Evolutionary conservation across 2,797 vertebrate species (phyloP).

Genomic region (Enteromius argenteus): DNA sequence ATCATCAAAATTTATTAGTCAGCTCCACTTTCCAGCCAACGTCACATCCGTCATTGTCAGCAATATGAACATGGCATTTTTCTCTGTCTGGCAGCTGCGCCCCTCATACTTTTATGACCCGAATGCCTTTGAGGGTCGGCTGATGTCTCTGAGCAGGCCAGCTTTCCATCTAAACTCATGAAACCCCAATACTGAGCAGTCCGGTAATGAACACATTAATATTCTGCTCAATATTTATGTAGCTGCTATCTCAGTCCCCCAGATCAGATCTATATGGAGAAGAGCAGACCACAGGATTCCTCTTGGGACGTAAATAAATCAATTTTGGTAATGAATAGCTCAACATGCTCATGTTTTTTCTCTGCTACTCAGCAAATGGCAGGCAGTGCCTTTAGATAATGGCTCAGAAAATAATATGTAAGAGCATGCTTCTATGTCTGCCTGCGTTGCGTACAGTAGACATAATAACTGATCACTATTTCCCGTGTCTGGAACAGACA

Average conservation of each 20-base stretch:
- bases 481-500: slow-evolving; percentile 17
- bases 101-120: slow-evolving; percentile 26
- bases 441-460: slow-evolving; percentile 24
- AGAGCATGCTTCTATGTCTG: slow-evolving; percentile 44
- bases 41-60: slow-evolving; percentile 18
- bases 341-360: slow-evolving; percentile 55
- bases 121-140: slow-evolving; percentile 32
- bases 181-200: slow-evolving; percentile 48
- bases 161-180: slow-evolving; percentile 39
- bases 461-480: slow-evolving; percentile 34
- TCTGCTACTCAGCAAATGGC: slow-evolving; percentile 42
- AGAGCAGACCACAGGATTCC: slow-evolving; percentile 52
- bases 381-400: slow-evolving; percentile 53
- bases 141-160: slow-evolving; percentile 18
- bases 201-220: slow-evolving; percentile 66
- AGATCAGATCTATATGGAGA: slow-evolving; percentile 67
- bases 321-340: slow-evolving; percentile 71
- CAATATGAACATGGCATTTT: slow-evolving; percentile 9
- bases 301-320: slow-evolving; percentile 66
- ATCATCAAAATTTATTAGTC: slow-evolving; percentile 1
- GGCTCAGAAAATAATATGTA: slow-evolving; percentile 49
- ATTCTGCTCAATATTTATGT: slow-evolving; percentile 72
- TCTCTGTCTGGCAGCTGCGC: background rate
- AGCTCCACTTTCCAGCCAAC: background rate
- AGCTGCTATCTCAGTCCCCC: slow-evolving; percentile 58